Conservation (phyloP, 35 echinoderm and acorn worm genomes). For the Apostichopus parvimensis region DNA sequence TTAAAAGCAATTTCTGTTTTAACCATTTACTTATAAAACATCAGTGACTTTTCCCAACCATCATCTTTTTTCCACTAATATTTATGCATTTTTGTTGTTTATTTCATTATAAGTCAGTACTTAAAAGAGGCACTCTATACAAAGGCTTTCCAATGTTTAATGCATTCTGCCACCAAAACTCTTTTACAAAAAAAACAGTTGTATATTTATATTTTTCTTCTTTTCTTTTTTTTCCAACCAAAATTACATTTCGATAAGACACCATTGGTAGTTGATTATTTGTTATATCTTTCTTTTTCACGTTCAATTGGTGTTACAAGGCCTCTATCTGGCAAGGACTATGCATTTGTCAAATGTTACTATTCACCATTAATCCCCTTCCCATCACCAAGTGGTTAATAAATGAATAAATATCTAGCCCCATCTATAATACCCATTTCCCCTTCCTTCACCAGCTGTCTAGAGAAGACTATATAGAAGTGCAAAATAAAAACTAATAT, state of each 20-base stretch:
- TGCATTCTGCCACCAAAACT: too few species aligned
- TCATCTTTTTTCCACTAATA: too few species aligned
- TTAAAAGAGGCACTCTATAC: too few species aligned
- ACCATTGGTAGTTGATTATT: background rate
- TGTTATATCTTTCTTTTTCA: background rate
- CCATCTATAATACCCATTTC: background rate
- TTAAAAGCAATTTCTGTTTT: too few species aligned
- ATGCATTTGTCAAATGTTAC: background rate
- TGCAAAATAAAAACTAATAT: background rate
- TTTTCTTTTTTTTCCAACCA: too few species aligned
- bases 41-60: too few species aligned
- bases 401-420: background rate
- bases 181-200: too few species aligned
- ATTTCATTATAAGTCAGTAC: too few species aligned
- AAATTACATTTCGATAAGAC: background rate
- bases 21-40: too few species aligned
- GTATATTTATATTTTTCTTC: too few species aligned
- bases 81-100: too few species aligned
- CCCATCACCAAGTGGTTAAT: background rate
- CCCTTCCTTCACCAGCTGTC: background rate
- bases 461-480: background rate
- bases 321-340: background rate
- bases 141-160: too few species aligned
- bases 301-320: background rate
- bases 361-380: background rate